Evolutionary conservation across 2,797 vertebrate species (phyloP).

Genomic region (Halcyon leucocephala): DNA sequence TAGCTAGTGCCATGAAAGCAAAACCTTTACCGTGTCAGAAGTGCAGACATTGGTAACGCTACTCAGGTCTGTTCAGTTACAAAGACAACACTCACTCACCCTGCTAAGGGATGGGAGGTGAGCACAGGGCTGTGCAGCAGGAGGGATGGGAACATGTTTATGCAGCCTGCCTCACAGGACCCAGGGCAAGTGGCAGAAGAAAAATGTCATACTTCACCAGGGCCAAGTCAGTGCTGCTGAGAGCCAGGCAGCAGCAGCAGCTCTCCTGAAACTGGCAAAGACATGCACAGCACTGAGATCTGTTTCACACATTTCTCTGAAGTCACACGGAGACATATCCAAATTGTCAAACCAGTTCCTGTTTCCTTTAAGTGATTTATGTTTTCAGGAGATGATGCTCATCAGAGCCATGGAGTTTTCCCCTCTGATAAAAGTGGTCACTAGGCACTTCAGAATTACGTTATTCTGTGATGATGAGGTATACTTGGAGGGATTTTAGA

Average conservation of each 20-base stretch:
- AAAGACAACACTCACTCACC: background rate
- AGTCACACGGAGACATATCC: background rate
- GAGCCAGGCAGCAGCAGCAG: background rate
- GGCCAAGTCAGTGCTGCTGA: background rate
- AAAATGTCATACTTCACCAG: background rate
- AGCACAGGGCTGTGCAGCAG: background rate
- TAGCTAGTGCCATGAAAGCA: background rate
- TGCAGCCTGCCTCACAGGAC: background rate
- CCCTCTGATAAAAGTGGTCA: background rate
- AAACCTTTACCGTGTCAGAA: background rate
- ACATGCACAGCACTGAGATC: background rate
- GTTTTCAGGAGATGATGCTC: background rate
- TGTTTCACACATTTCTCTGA: background rate
- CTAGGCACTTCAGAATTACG: background rate
- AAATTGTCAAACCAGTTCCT: background rate
- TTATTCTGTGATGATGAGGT: fast-evolving
- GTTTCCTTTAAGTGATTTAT: background rate
- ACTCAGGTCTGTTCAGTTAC: background rate
- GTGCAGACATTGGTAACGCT: background rate
- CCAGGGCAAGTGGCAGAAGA: background rate
- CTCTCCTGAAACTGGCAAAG: background rate
- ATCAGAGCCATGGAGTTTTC: background rate
- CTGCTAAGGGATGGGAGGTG: background rate
- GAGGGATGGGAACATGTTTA: background rate
- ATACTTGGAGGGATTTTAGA: background rate